Evolutionary conservation across 92 coral and sea anemone species (phyloP), one percentile per base, ranked within the genome.

Genomic region (Porites evermanni): DNA sequence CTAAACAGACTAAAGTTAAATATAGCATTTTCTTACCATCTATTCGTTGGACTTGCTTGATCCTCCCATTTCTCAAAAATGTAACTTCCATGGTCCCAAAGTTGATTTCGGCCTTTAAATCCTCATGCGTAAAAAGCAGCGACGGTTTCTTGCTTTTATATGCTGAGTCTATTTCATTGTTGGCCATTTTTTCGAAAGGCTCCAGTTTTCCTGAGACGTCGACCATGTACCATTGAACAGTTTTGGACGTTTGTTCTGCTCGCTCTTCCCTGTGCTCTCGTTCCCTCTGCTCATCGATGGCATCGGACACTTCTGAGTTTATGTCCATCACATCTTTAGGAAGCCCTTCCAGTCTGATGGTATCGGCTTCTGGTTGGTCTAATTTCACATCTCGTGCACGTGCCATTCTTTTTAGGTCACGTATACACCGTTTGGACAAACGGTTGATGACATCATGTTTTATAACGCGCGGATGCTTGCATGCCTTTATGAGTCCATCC

Each of bases 241-340:
- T 83, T 47, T 64, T 74, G 16, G 77, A 83, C 72, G 64, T 72
- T 38, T 72, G 78, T 11, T 83, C 87, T 1, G 87, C 87, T 4
- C 68, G 67, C 9, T 83, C 87, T 6, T 83, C 79, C 44, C 72
- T 72, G 54, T 83, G 79, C 59, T 60, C 64, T 21, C 18, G 47
- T 63, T 47, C 64, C 87, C 73, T 6, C 72, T 72, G 87, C n/a
- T 74, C 64, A 7, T 47, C 71, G 12, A 83, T 83, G 16, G 21
- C 53, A 8, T 51, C 20, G 12, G 61, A 72, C 8, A 83, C 19
- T 63, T 63, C 73, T 5, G 26, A 32, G 72, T 47, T 61, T 20
- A 83, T 1, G 51, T 72, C 63, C 79, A 83, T 32, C 63, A 83
- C 87, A 83, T 83, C 87, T 61, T 83, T 74, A 2, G 87, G 87